Conservation (phyloP, 2,797 vertebrate genomes). For the Pristis pectinata region DNA sequence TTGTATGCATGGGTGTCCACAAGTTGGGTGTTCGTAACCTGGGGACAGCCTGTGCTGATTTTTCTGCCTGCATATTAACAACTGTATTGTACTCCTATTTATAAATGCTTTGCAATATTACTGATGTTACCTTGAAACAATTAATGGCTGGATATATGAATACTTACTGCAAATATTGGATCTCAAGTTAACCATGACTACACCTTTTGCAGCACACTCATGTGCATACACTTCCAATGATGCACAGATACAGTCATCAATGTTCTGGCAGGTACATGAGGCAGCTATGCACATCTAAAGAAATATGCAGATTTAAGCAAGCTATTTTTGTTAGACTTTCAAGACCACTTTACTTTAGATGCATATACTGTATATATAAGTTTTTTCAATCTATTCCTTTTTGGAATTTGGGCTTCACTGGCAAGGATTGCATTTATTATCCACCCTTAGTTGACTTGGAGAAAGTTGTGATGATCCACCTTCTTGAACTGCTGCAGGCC, state of each 20-base stretch:
- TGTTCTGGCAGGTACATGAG: slow-evolving; percentile 49
- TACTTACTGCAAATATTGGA: slow-evolving; percentile 45
- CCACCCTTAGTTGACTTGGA: no score
- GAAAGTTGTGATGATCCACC: no score
- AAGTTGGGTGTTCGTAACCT: no score
- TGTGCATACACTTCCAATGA: slow-evolving; percentile 53
- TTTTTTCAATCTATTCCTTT: no score
- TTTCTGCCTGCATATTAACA: not conserved
- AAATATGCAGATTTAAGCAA: slow-evolving; percentile 19
- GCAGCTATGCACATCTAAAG: slow-evolving; percentile 50
- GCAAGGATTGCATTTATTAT: no score
- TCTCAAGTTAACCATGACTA: slow-evolving; percentile 47
- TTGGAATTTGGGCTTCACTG: no score
- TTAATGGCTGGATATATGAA: not conserved
- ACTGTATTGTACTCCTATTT: not conserved
- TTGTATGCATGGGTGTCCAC: no score
- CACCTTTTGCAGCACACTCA: slow-evolving; percentile 48
- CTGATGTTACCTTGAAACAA: not conserved
- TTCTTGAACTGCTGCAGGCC: no score
- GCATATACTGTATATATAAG: no score
- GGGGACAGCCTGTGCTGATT: not conserved
- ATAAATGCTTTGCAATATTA: not conserved
- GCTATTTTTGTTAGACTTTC: not conserved
- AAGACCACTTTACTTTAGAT: slow-evolving; percentile 44
- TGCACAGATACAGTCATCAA: slow-evolving; percentile 47